Evolutionary conservation across 2,797 vertebrate genomes (phyloP), one percentile per base, ranked within the genome.

Genomic region (Caiman crocodilus): DNA sequence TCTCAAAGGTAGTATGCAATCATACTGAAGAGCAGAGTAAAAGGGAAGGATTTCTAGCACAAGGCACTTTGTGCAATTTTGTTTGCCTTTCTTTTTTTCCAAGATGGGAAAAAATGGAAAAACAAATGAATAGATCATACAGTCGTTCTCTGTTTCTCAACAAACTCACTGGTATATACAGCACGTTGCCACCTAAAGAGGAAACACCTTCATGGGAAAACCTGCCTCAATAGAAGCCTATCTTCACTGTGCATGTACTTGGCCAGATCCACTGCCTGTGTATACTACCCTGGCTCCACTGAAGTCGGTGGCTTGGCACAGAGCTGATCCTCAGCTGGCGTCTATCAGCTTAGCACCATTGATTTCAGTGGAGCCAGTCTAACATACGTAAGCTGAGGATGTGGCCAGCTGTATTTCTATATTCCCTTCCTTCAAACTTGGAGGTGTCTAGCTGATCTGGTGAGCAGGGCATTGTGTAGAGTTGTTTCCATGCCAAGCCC

Each of bases 351-450:
- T 50, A 50, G 42, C 80, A 61, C 14, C 50, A 9, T 20, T 63
- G 42, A 16, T 61, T 75, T 89, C 35, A 14, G 32, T 2, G 9
- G 15, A 84, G 6, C 17, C 76, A 79, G 16, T 2, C 7, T 11
- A 7, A 25, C 23, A 30, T 56, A 25, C 3, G 69, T 23, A 73
- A 73, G 23, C 35, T 25, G 14, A 60, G 0, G 1, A 55, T 4
- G 20, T 58, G 2, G 2, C 28, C 12, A 8, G 7, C 25, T 76
- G 8, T 5, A 32, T n/a, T 90, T 77, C 35, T 88, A 30, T 42
- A 82, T 79, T 60, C 55, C 13, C 0, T 0, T 1, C 2, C 1
- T 2, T 64, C 1, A 0, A 10, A 17, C 1, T 16, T 3, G 0
- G 16, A 35, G 71, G 30, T 1, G 2, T 17, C 28, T 32, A 7